Base-by-base conservation (phyloP, 1,140 invertebrate species). In the Drosophila tsacasi region DNA sequence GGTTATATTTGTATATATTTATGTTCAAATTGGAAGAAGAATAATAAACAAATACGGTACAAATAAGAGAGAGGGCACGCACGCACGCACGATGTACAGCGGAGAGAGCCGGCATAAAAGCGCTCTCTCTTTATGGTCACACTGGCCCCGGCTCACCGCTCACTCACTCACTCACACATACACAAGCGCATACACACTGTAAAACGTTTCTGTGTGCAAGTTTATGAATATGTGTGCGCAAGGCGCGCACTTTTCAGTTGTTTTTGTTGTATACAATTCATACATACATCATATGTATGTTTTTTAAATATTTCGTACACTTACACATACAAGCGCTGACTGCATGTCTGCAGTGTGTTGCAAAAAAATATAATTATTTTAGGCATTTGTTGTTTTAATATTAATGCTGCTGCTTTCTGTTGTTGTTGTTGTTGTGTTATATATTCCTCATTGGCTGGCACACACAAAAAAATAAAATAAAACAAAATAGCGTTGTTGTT, bases 101-200 rank as follows among this genome's bases (percentile, higher is more conserved):
- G 35, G 54, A 57, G 54, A 57, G 27, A 61, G 57, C 58, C 63
- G 63, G 63, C 63, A 35, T 44, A 39, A 57, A 57, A 2, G 21
- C 35, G 62, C 46, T 57, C 35, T 21, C 25, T 64, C 35, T 61
- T 46, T 61, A 79, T 62, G 83, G 80, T 79, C 79, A 89, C 84
- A 66, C 84, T 87, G 80, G 59, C 39, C 67, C 67, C 67, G 68
- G 59, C 61, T 58, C 44, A 64, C 30, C 52, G 54, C 50, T 47
- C 44, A 44, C 54, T 59, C 44, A 42, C 52, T 54, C 42, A 55
- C 17, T 25, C 27, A 57, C 47, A 40, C 30, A 21, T 25, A 30
- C 40, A 62, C n/a, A n/a, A n/a, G n/a, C 42, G 27, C 49, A 54
- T 64, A 66, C 46, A 64, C 30, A 61, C 54, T 40, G 7, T 23